Conservation (phyloP, 2,888 invertebrate genomes). For the Thereva unica region DNA sequence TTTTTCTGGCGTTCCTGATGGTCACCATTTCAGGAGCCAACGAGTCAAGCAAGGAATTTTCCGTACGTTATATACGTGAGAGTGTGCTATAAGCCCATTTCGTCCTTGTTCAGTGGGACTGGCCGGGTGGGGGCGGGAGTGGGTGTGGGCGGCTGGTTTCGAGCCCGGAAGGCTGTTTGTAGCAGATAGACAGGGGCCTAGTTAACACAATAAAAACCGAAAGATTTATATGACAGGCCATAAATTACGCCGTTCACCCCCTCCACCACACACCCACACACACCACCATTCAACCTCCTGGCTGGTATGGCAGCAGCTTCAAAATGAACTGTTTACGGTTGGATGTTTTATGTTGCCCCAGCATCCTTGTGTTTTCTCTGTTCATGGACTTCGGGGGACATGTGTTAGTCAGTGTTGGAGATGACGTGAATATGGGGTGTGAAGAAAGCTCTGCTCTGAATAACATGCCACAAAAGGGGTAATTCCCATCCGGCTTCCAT, state of each 20-base stretch:
- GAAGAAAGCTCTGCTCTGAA: background rate
- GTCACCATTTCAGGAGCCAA: constrained; percentile 32
- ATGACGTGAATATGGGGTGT: constrained; percentile 4
- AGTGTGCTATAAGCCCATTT: background rate
- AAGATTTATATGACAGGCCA: constrained; percentile 58
- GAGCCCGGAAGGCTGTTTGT: constrained; percentile 29
- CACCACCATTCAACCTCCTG: background rate
- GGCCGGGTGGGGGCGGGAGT: background rate
- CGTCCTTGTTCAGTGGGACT: background rate
- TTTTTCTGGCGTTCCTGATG: constrained; percentile 20
- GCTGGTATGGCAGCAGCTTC: background rate
- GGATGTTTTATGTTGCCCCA: constrained; percentile 12
- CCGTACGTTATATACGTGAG: constrained; percentile 2
- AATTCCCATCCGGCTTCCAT: too few relatives aligned
- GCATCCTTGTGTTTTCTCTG: constrained; percentile 18
- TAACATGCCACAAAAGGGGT: too few relatives aligned
- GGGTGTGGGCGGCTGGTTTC: constrained; percentile 22
- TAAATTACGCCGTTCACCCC: constrained; percentile 49
- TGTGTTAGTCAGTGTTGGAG: constrained; percentile 11
- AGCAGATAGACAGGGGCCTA: constrained; percentile 36
- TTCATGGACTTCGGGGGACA: constrained; percentile 16
- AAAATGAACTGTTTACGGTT: constrained; percentile 25
- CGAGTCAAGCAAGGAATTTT: constrained; percentile 30
- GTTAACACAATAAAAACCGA: constrained; percentile 38
- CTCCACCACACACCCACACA: background rate